Evolutionary conservation across 2,113 vertebrate species (phyloP), one percentile per base, ranked within the genome.

Genomic region (Ammodytes marinus): DNA sequence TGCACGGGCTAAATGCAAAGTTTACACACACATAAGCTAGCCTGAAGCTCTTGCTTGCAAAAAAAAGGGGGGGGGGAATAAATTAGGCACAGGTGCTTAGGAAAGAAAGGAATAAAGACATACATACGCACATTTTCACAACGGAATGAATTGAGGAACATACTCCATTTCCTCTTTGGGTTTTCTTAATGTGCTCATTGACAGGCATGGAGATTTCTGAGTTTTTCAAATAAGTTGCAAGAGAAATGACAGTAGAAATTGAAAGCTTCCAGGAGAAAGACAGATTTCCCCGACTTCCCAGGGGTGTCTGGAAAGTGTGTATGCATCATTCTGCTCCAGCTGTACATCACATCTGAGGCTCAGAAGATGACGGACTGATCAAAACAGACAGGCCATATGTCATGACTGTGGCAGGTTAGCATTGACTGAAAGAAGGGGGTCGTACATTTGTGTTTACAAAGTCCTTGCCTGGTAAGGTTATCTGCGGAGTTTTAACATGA

Each of bases 361-460:
- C 74, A 69, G 52, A 75, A 78, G 61, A 69, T 74, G 69, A 79
- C 1, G 27, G 50, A 6, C 70, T 85, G 83, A 92, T 91, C 80
- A 75, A 77, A 86, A 78, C 76, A 77, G 77, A 84, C 74, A 80
- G 61, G 73, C 83, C 86, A 84, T 88, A 87, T 87, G 83, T 88
- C 83, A 69, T 19, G 61, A 71, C 59, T 53, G 54, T 72, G 55
- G 66, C 37, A 66, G 42, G 72, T 79, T 81, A 52, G 72, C 17
- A 2, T 15, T 67, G 74, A 78, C 50, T 76, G 75, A 60, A 60
- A 39, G 10, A 47, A 52, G 46, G 17, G n/a, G 54, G n/a, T 67
- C 57, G 27, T 65, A n/a, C 12, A 9, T 27, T 58, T 27, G 43
- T 61, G 67, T 64, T 49, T 49, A 35, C 14, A 59, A 64, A 70